These are phyloP conservation scores for Ferdinandea cuprea DNA, from an alignment of 2,888 invertebrate species.

Conservation along the genomic window DNA sequence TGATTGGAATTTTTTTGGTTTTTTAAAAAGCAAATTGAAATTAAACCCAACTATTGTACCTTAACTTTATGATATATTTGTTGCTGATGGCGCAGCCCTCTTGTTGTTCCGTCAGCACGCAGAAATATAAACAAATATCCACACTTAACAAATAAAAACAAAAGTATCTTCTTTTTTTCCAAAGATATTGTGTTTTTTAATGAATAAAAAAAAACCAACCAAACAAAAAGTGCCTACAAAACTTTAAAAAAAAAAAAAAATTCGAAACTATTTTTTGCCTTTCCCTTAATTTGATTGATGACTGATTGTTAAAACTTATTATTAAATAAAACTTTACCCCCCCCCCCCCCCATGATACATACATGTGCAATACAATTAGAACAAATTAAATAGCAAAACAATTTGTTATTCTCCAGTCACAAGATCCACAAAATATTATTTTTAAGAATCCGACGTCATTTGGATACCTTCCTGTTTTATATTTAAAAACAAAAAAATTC, in stretches of 20 bases:
- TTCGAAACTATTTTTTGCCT: constrained; percentile 57
- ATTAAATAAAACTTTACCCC: constrained; percentile 49
- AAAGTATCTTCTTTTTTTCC: constrained; percentile 62
- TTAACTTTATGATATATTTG: constrained; percentile 70
- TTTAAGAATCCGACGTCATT: constrained; percentile 26
- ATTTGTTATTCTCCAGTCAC: constrained; percentile 64
- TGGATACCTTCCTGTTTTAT: constrained; percentile 21
- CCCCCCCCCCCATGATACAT: constrained; percentile 36
- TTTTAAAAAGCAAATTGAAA: constrained; percentile 47
- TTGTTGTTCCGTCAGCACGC: constrained; percentile 60
- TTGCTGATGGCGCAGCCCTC: constrained; percentile 63
- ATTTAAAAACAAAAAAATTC: constrained; percentile 28
- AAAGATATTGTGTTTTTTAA: constrained; percentile 62
- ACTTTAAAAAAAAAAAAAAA: constrained; percentile 65
- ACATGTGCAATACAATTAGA: constrained; percentile 63
- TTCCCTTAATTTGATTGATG: constrained; percentile 64
- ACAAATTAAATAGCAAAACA: constrained; percentile 40
- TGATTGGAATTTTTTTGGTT: constrained; percentile 44
- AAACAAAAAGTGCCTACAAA: constrained; percentile 73
- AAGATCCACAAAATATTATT: constrained; percentile 54
- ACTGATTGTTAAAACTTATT: constrained; percentile 67
- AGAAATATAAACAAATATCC: constrained; percentile 48
- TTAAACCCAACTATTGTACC: constrained; percentile 73
- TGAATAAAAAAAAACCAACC: constrained; percentile 47
- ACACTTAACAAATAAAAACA: constrained; percentile 16